phyloP scores from a whole-genome alignment of 2,888 invertebrate genomes.

The Microchrysa polita region DNA sequence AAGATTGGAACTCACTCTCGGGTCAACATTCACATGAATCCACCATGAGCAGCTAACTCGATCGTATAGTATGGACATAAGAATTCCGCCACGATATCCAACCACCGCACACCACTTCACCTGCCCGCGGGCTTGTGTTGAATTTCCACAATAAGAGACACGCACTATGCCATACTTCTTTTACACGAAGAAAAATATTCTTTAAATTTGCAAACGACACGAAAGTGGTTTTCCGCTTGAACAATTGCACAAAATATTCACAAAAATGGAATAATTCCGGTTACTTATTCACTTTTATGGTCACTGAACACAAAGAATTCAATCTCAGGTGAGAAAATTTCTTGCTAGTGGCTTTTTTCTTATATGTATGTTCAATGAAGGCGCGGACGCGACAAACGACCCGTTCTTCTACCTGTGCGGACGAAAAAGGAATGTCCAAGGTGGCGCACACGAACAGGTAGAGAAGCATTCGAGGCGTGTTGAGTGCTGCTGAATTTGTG shows the following conservation, averaged over 20 bases:
- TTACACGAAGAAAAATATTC: background rate
- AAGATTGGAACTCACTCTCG: background rate
- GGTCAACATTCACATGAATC: conserved; percentile 28
- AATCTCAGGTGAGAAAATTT: background rate
- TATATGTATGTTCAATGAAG: too few species aligned
- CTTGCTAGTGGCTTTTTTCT: background rate
- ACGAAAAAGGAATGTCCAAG: conserved; percentile 33
- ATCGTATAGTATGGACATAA: background rate
- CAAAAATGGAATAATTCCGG: background rate
- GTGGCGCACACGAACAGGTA: conserved; percentile 26
- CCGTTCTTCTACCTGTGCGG: conserved; percentile 32
- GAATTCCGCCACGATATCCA: conserved; percentile 39
- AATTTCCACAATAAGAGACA: background rate
- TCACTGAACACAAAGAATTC: background rate
- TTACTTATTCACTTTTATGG: conserved; percentile 9
- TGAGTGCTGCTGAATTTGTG: background rate
- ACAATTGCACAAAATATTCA: background rate
- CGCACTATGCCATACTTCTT: background rate
- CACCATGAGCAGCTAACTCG: background rate
- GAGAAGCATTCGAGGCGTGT: background rate
- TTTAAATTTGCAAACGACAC: background rate
- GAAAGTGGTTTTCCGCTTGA: background rate
- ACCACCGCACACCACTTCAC: conserved; percentile 24
- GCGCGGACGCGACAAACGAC: background rate
- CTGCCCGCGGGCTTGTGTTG: background rate